Evolutionary conservation across 2,888 invertebrate species (phyloP).

Genomic region (Tinea semifulvella): DNA sequence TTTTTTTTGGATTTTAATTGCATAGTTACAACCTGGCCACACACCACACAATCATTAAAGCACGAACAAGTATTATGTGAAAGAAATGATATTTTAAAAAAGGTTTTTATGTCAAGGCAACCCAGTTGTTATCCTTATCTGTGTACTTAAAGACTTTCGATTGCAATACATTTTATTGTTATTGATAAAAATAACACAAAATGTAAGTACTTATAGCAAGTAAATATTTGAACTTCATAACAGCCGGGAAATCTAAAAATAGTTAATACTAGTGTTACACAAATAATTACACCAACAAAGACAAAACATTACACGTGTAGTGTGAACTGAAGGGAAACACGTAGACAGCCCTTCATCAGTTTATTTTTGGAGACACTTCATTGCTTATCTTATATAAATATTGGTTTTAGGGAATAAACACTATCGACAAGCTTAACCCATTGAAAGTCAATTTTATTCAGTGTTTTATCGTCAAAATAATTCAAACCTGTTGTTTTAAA

Average conservation of each 20-base stretch:
- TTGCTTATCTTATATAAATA: slow-evolving; percentile 4
- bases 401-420: not conserved
- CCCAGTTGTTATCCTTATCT: not conserved
- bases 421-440: not conserved
- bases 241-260: slow-evolving; percentile 1
- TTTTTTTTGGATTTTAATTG: too few relatives aligned
- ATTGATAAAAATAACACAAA: slow-evolving; percentile 8
- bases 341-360: slow-evolving; percentile 39
- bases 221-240: slow-evolving; percentile 8
- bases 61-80: too few relatives aligned
- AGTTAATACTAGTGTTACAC: not conserved
- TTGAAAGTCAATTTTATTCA: not conserved
- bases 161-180: slow-evolving; percentile 4
- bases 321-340: slow-evolving; percentile 50
- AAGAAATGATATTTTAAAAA: too few relatives aligned
- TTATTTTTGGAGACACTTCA: slow-evolving; percentile 37
- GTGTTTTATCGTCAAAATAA: not conserved
- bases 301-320: slow-evolving; percentile 55
- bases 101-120: not conserved
- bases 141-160: slow-evolving; percentile 1
- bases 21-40: too few relatives aligned
- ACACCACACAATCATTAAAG: too few relatives aligned
- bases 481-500: slow-evolving; percentile 12
- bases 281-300: slow-evolving; percentile 17
- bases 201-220: not conserved